Conservation (phyloP, 1,140 invertebrate genomes). For the Odontomachus brunneus region DNA sequence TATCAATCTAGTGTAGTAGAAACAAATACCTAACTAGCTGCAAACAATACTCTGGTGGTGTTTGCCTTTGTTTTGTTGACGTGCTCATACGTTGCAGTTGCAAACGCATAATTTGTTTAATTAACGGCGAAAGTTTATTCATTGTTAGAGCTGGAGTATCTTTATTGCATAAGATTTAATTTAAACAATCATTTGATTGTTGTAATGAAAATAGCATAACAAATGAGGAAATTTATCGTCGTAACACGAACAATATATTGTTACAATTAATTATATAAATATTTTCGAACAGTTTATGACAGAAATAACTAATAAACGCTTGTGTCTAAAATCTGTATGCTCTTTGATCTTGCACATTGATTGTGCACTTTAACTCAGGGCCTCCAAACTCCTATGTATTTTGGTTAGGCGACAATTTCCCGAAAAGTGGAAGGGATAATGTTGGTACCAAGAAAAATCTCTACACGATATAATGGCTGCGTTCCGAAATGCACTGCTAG, state of each 20-base stretch:
- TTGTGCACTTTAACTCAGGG: no score
- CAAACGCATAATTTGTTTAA: slow-evolving; percentile 26
- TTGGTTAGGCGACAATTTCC: no score
- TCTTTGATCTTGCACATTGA: neutral
- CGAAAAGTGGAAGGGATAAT: no score
- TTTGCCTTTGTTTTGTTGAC: slow-evolving; percentile 70
- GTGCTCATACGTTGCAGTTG: slow-evolving; percentile 50
- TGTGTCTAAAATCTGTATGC: neutral
- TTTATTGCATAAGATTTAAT: neutral
- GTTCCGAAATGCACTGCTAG: no score
- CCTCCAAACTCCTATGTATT: no score
- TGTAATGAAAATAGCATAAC: neutral
- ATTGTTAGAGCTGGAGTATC: neutral
- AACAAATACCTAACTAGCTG: slow-evolving; percentile 85
- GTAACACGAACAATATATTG: neutral
- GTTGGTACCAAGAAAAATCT: no score
- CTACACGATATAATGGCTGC: no score
- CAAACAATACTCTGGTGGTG: slow-evolving; percentile 86
- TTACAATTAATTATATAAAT: neutral
- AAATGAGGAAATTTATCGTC: neutral
- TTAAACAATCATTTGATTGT: neutral
- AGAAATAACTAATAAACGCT: slow-evolving; percentile 8
- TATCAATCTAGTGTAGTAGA: neutral
- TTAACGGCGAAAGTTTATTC: slow-evolving; percentile 36
- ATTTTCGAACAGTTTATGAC: neutral